These are phyloP conservation scores for Lobophora halterata DNA, from an alignment of 2,888 invertebrate genomes.

Conservation along the genomic window DNA sequence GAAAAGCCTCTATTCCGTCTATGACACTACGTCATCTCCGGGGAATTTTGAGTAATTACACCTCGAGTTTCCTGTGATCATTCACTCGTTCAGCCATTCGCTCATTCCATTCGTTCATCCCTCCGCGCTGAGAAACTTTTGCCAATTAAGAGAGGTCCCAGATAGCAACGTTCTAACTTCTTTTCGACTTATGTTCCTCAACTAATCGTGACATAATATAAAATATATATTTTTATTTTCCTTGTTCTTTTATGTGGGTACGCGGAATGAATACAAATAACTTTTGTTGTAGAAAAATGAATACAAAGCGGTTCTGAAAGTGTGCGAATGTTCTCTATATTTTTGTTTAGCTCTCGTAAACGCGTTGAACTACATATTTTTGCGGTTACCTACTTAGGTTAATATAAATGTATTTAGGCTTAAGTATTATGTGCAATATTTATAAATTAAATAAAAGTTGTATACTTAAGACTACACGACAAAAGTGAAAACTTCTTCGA, in stretches of 20 bases:
- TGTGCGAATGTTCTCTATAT: constrained; percentile 19
- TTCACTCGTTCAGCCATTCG: constrained; percentile 51
- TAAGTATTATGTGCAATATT: no score
- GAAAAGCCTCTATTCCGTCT: constrained; percentile 13
- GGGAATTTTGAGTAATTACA: constrained; percentile 60
- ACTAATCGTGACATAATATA: constrained; percentile 49
- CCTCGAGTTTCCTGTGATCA: constrained; percentile 50
- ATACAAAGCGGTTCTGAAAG: constrained; percentile 23
- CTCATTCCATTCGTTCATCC: constrained; percentile 43
- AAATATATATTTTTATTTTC: constrained; percentile 38
- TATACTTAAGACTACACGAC: constrained; percentile 6
- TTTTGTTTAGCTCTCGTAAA: constrained; percentile 9
- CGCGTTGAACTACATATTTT: neutral
- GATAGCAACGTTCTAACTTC: constrained; percentile 52
- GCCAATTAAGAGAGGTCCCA: constrained; percentile 49
- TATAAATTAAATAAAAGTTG: no score
- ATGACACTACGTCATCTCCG: constrained; percentile 37
- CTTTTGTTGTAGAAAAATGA: constrained; percentile 31
- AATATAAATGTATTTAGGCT: no score
- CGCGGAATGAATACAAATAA: constrained; percentile 32
- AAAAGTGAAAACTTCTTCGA: no score
- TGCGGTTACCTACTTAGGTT: neutral
- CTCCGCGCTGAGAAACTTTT: constrained; percentile 48
- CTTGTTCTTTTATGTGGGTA: constrained; percentile 32
- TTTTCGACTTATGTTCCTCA: constrained; percentile 48